These are phyloP conservation scores for Bombylius major DNA, from an alignment of 2,888 invertebrate species.

Conservation along the genomic window DNA sequence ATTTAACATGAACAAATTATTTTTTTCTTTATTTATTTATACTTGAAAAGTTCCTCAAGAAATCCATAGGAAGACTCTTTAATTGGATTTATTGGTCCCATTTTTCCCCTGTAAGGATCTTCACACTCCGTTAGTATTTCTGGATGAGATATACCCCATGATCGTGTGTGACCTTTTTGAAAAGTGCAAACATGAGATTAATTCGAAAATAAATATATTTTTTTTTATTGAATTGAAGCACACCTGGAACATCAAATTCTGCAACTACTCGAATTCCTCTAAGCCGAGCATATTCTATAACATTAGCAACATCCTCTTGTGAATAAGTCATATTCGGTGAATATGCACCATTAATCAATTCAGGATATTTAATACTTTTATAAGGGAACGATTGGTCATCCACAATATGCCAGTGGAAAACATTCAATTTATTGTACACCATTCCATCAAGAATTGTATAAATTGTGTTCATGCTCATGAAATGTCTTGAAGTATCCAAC, in stretches of 20 bases:
- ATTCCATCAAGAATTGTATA: slow-evolving; percentile 63
- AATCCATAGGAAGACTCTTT: slow-evolving; percentile 52
- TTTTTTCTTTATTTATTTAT: slow-evolving; percentile 36
- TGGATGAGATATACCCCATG: slow-evolving; percentile 70
- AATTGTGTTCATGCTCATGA: slow-evolving; percentile 53
- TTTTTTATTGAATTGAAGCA: slow-evolving; percentile 12
- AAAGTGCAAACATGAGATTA: background rate
- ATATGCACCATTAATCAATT: slow-evolving; percentile 59
- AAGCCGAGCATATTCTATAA: slow-evolving; percentile 64
- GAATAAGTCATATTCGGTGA: slow-evolving; percentile 51
- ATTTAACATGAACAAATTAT: background rate
- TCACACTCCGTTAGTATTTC: slow-evolving; percentile 65
- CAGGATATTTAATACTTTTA: slow-evolving; percentile 62
- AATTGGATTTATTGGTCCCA: slow-evolving; percentile 73
- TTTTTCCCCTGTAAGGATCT: slow-evolving; percentile 38
- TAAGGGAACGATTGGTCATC: slow-evolving; percentile 92
- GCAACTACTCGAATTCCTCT: slow-evolving; percentile 78
- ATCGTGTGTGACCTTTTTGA: slow-evolving; percentile 59
- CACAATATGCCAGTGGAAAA: slow-evolving; percentile 91
- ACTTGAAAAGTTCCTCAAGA: slow-evolving; percentile 51
- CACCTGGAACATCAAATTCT: slow-evolving; percentile 86
- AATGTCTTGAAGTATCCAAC: slow-evolving; percentile 82
- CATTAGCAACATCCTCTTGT: slow-evolving; percentile 45
- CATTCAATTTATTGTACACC: slow-evolving; percentile 85
- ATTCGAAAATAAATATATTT: background rate